These are phyloP conservation scores for Muscicapa comitata DNA, from an alignment of 2,797 vertebrate species.

Conservation along the genomic window DNA sequence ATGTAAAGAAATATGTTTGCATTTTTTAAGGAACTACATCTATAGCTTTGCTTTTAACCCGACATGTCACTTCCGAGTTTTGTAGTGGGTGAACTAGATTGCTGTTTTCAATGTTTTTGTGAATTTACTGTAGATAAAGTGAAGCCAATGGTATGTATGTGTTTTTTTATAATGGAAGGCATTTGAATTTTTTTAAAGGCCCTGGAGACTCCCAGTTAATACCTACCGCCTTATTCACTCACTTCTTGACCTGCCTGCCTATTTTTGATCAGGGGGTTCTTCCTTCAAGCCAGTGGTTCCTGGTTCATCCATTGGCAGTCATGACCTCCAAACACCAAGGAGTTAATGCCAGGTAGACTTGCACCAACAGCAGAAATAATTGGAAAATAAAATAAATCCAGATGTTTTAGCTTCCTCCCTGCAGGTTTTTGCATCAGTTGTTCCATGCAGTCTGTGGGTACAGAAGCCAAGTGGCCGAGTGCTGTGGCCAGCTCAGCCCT, in stretches of 20 bases:
- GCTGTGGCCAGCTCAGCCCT: not conserved
- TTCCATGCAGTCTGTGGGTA: not conserved
- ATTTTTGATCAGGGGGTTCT: not conserved
- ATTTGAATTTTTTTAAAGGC: slow-evolving; percentile 53
- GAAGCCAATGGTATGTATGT: slow-evolving; percentile 61
- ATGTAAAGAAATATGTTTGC: slow-evolving; percentile 72
- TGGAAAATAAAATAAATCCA: not conserved
- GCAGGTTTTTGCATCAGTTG: not conserved
- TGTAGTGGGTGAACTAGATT: slow-evolving; percentile 68
- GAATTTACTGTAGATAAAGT: slow-evolving; percentile 76
- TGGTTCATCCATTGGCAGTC: slow-evolving; percentile 19
- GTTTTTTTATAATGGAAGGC: slow-evolving; percentile 66
- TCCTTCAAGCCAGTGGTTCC: slow-evolving; percentile 39
- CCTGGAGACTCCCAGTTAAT: slow-evolving; percentile 51
- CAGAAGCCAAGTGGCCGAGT: not conserved
- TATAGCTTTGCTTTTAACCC: slow-evolving; percentile 72
- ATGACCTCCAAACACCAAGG: slow-evolving; percentile 31
- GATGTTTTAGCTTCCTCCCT: not conserved
- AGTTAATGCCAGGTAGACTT: not conserved
- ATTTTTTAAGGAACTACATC: slow-evolving; percentile 76
- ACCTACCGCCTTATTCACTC: slow-evolving; percentile 49
- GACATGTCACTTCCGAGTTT: slow-evolving; percentile 69
- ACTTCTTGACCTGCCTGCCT: slow-evolving; percentile 36
- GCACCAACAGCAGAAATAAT: not conserved
- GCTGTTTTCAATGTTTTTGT: slow-evolving; percentile 67